Percentiles rank a stretch among this genome's conserved stretches.
Conservation (phyloP, 1,140 invertebrate species). For the Muscidifurax raptorellus region DNA sequence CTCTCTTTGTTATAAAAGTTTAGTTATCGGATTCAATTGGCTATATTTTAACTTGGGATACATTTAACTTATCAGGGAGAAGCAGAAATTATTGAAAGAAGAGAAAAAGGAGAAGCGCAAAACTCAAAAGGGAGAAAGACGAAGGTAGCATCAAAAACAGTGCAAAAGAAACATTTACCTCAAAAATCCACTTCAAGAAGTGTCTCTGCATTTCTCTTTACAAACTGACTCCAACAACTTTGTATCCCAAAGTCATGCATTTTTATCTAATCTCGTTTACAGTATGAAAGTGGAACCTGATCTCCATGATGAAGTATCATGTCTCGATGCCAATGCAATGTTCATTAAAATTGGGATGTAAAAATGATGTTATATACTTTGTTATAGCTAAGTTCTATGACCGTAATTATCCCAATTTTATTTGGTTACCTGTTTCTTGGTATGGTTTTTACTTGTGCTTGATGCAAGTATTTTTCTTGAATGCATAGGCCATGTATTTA, state of each 20-base stretch:
- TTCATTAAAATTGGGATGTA: constrained; percentile 27
- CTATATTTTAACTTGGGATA: neutral
- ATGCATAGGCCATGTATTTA: constrained; percentile 60
- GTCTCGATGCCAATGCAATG: constrained; percentile 8
- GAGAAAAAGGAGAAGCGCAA: constrained; percentile 93
- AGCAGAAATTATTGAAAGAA: constrained; percentile 89
- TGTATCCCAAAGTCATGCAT: constrained; percentile 25
- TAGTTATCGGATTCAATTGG: neutral
- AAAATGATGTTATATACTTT: neutral
- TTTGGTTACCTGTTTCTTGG: constrained; percentile 42
- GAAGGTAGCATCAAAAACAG: constrained; percentile 81
- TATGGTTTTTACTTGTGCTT: constrained; percentile 23
- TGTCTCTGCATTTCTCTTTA: constrained; percentile 55
- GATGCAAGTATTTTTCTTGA: constrained; percentile 35
- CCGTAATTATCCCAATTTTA: constrained; percentile 43
- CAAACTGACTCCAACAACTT: constrained; percentile 50
- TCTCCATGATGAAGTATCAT: constrained; percentile 38
- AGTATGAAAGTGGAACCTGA: constrained; percentile 38
- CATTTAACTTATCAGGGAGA: constrained; percentile 79
- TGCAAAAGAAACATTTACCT: constrained; percentile 45
- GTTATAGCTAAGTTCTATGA: constrained; percentile 32
- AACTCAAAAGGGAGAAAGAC: constrained; percentile 89
- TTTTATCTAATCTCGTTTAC: constrained; percentile 39
- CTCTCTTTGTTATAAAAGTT: neutral
- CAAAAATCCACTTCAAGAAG: constrained; percentile 50